These are phyloP conservation scores for Tinea semifulvella DNA, from an alignment of 2,888 invertebrate genomes.

Conservation along the genomic window DNA sequence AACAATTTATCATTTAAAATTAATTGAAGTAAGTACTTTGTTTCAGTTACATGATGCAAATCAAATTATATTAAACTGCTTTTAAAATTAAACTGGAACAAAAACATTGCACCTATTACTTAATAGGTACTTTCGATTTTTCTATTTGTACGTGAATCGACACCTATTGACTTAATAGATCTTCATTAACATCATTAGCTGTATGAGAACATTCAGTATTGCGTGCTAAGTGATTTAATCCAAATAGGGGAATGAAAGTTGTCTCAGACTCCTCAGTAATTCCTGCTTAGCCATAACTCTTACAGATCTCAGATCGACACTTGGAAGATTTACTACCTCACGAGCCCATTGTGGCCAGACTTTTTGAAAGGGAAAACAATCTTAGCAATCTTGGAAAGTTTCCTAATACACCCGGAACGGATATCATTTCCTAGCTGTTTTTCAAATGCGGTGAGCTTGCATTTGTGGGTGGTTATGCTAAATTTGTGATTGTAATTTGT, in stretches of 20 bases:
- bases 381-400: constrained; percentile 2
- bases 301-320: constrained; percentile 42
- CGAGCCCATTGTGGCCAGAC: constrained; percentile 22
- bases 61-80: too few species aligned
- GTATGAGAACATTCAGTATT: constrained; percentile 2
- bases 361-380: constrained; percentile 17
- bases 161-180: not conserved
- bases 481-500: too few species aligned
- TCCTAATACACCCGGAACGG: constrained; percentile 1
- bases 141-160: constrained; percentile 8
- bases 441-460: not conserved
- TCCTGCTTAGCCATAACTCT: constrained; percentile 40
- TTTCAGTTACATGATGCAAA: too few species aligned
- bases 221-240: constrained; percentile 27
- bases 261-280: constrained; percentile 27
- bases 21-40: too few species aligned
- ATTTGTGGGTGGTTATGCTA: too few species aligned
- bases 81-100: too few species aligned
- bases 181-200: constrained; percentile 5
- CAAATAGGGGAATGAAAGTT: constrained; percentile 56
- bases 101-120: not conserved
- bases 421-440: not conserved
- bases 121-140: constrained; percentile 11
- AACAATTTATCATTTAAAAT: too few species aligned
- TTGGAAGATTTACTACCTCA: constrained; percentile 32